phyloP scores from a whole-genome alignment of 2,888 invertebrate species.

The Mesoligia furuncula region DNA sequence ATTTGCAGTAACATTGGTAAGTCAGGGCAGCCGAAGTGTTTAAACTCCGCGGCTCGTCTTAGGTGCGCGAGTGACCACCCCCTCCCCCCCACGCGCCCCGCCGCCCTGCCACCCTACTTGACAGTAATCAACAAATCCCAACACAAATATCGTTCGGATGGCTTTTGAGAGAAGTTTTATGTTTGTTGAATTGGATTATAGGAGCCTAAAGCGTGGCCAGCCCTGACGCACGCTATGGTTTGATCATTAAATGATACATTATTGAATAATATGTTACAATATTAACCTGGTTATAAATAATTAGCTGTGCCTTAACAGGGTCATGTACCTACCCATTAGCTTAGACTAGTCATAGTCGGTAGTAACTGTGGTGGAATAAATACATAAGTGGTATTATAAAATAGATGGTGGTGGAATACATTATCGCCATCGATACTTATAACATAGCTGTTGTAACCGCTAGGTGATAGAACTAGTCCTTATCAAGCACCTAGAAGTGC shows the following conservation, averaged over 20 bases:
- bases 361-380: background rate
- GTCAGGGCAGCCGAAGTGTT: conserved; percentile 82
- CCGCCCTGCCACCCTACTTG: conserved; percentile 52
- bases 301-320: background rate
- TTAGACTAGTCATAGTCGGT: background rate
- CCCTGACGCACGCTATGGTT: background rate
- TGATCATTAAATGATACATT: background rate
- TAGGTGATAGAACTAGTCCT: background rate
- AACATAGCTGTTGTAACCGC: background rate
- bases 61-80: conserved; percentile 83
- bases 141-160: conserved; percentile 66
- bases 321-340: background rate
- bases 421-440: background rate
- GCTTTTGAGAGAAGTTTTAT: conserved; percentile 55
- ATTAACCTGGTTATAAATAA: background rate
- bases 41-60: conserved; percentile 76
- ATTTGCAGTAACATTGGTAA: conserved; percentile 71
- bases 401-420: background rate
- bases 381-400: no score
- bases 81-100: conserved; percentile 41
- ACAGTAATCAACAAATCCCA: conserved; percentile 74
- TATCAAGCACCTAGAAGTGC: background rate
- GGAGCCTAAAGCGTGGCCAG: conserved; percentile 1
- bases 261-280: conserved; percentile 1
- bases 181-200: conserved; percentile 38